phyloP scores from a whole-genome alignment of 92 coral and sea anemone genomes.

The Pocillopora meandrina region DNA sequence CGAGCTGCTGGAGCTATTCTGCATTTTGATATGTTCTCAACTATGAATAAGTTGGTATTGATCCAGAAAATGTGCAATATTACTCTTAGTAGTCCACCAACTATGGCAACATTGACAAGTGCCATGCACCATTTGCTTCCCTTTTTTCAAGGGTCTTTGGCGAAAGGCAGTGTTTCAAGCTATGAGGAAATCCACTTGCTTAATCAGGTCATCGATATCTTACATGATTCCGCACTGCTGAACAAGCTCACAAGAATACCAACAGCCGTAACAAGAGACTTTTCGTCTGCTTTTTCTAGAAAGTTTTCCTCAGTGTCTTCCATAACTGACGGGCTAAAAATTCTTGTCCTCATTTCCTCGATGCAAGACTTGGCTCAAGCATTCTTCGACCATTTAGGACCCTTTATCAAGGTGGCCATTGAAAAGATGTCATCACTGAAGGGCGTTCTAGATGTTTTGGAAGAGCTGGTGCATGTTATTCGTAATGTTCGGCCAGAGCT shows the following conservation, averaged over 20 bases:
- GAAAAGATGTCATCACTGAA: not conserved
- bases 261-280: not conserved
- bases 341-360: constrained; percentile 5
- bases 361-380: constrained; percentile 1
- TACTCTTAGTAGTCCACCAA: not conserved
- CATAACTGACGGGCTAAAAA: not conserved
- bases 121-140: constrained; percentile 16
- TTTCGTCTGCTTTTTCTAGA: not conserved
- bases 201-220: not conserved
- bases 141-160: not conserved
- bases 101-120: not conserved
- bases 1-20: not conserved
- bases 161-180: not conserved
- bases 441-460: not conserved
- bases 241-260: not conserved
- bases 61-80: not conserved
- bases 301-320: not conserved
- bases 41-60: not conserved
- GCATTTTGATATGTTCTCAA: not conserved
- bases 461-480: not conserved
- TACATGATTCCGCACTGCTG: not conserved
- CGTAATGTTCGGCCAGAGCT: not conserved
- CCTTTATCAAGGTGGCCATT: constrained; percentile 4
- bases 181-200: not conserved
- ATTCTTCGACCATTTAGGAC: constrained; percentile 9